Evolutionary conservation across 2,797 vertebrate genomes (phyloP).

Genomic region (Gadopsis bispinosus): DNA sequence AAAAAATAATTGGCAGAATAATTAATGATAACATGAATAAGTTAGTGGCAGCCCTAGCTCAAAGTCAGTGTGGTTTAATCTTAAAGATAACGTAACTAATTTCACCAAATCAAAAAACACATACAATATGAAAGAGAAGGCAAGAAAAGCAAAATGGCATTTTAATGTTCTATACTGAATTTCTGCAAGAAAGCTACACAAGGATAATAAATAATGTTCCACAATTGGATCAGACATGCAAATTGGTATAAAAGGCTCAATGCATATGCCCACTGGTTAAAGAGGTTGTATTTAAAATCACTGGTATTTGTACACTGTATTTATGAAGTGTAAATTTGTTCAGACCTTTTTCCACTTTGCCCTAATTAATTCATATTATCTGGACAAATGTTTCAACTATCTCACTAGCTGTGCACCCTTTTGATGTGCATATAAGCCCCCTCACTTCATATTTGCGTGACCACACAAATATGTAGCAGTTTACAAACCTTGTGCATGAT

Average conservation of each 20-base stretch:
- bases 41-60: background rate
- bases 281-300: background rate
- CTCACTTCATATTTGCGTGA: background rate
- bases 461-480: background rate
- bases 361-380: background rate
- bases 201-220: background rate
- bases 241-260: background rate
- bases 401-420: background rate
- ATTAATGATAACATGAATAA: background rate
- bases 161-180: background rate
- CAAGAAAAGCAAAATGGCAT: background rate
- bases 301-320: background rate
- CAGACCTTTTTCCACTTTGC: background rate
- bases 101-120: background rate
- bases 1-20: background rate
- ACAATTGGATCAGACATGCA: background rate
- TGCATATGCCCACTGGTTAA: background rate
- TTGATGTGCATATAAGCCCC: no score
- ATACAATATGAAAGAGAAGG: background rate
- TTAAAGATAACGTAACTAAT: background rate
- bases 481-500: conserved; percentile 97
- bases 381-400: background rate
- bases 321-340: background rate
- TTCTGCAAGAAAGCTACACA: no score
- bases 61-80: background rate